Base-by-base conservation (phyloP, 1,140 invertebrate genomes). In the Maconellicoccus hirsutus region DNA sequence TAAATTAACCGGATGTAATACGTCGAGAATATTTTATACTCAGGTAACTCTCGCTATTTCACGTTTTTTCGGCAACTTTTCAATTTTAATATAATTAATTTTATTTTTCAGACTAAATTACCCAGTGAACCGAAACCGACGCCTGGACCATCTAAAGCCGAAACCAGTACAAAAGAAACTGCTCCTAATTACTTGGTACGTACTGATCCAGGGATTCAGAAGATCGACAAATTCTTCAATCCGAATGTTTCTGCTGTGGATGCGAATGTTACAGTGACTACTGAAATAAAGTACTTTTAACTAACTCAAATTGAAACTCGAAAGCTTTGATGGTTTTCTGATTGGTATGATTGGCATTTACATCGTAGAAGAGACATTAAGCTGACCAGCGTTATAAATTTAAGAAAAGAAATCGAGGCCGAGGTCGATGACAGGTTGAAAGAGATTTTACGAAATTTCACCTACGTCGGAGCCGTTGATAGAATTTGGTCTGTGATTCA, bases 391-490 rank as follows among this genome's bases (percentile, higher is more conserved):
- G 81, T 97, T 0, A 81, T 91, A 59, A 81, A 84, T 73, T 80
- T 96, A 59, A 82, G 88, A 39, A 82, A 85, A 77, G 79, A 83
- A 73, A 78, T 86, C 16, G 84, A 88, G 78, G 79, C 84, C 22
- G 80, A 83, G 52, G 88, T 85, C 77, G 88, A 91, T 78, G 76
- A 82, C 71, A 84, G 85, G 76, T 78, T 94, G 10, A 82, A 87
- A 63, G 86, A 91, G 74, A 85, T 94, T 33, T 80, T 98, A 70
- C 84, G 87, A 4, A 89, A 94, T 77, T 84, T 93, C 72, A 92
- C 86, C 42, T 98, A 94, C 81, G 92, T 98, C 71, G 95, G 95
- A 1, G 91, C 88, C 76, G 86, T 96, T 16, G 87, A 90, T 78
- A 81, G 85, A 73, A 82, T 84, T 52, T 85, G 85, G 70, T 84